Percentiles rank a stretch among this genome's conserved stretches.
Conservation (phyloP, 1,140 invertebrate species). For the Macrobrachium nipponense region DNA sequence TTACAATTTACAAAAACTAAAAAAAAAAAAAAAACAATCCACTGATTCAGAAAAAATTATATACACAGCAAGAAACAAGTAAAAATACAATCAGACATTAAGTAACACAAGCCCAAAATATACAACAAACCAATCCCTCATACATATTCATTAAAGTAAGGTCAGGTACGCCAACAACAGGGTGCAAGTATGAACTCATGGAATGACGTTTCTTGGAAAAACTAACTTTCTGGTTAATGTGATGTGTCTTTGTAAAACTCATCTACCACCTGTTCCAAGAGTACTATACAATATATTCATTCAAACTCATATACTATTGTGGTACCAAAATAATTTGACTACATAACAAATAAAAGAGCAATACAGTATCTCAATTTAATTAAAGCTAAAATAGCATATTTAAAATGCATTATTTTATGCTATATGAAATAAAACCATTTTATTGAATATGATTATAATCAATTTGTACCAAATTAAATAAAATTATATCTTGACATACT, state of each 20-base stretch:
- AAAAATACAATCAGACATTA: slow-evolving; percentile 26
- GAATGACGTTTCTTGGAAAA: background rate
- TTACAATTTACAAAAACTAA: background rate
- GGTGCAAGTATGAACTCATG: background rate
- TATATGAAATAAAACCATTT: background rate
- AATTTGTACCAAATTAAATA: background rate
- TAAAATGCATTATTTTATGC: background rate
- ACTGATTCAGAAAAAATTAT: background rate
- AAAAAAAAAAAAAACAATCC: slow-evolving; percentile 15
- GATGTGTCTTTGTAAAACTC: background rate
- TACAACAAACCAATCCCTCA: background rate
- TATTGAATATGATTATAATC: background rate
- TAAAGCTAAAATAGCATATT: background rate
- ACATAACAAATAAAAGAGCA: too few species aligned
- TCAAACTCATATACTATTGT: too few species aligned
- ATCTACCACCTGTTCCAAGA: too few species aligned
- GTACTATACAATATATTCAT: too few species aligned
- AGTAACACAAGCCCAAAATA: slow-evolving; percentile 27
- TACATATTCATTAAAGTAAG: background rate
- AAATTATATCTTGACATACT: slow-evolving; percentile 3
- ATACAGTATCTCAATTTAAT: too few species aligned
- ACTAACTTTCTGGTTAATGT: background rate
- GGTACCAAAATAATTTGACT: too few species aligned
- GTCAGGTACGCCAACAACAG: slow-evolving; percentile 37
- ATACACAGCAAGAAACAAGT: background rate